These are phyloP conservation scores for Sebastes diploproa DNA, from an alignment of 2,797 vertebrate species.

Conservation along the genomic window DNA sequence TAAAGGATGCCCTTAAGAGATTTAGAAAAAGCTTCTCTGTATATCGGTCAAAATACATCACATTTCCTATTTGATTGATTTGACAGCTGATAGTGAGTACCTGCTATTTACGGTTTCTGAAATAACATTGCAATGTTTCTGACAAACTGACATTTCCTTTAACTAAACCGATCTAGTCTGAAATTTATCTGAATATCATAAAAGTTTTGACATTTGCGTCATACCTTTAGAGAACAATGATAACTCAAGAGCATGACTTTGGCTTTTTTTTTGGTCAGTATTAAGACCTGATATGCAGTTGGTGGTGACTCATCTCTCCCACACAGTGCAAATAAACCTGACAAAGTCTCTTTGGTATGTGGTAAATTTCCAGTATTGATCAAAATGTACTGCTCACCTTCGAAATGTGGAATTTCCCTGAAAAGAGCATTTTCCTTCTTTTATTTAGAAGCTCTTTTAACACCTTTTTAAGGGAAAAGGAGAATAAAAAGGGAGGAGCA, in stretches of 20 bases:
- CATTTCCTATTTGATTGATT: not conserved
- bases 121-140: not conserved
- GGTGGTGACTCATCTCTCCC: constrained; percentile 20
- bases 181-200: not conserved
- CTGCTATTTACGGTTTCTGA: not conserved
- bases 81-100: not conserved
- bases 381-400: not conserved
- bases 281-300: not conserved
- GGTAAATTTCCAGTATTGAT: constrained; percentile 4
- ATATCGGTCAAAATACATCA: not conserved
- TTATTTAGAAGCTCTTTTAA: not conserved
- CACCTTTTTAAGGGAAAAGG: not conserved
- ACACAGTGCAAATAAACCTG: not conserved
- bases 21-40: not conserved
- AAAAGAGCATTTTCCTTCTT: not conserved
- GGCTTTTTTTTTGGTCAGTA: not conserved
- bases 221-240: not conserved
- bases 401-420: not conserved
- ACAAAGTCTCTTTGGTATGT: constrained; percentile 1
- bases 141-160: not conserved
- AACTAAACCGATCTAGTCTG: not conserved
- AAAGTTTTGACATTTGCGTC: not conserved
- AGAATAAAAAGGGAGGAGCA: not conserved
- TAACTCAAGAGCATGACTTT: not conserved
- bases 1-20: not conserved